Evolutionary conservation across 2,113 vertebrate genomes (phyloP).

Genomic region (Hyla sarda): DNA sequence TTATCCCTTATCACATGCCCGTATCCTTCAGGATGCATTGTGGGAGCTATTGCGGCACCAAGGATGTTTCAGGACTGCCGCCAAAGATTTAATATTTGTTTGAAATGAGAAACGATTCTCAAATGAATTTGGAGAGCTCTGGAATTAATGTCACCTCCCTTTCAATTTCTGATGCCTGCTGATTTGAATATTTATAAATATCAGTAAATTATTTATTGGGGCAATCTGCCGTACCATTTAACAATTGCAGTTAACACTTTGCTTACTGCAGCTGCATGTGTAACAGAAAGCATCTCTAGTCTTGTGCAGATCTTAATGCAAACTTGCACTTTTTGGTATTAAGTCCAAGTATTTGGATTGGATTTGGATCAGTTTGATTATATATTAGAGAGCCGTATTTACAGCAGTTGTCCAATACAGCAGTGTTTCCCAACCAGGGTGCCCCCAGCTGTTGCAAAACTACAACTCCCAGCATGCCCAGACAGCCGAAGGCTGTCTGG

Average conservation of each 20-base stretch:
- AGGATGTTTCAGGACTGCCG: slow-evolving; percentile 66
- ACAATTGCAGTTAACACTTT: slow-evolving; percentile 81
- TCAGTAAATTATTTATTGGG: slow-evolving; percentile 99
- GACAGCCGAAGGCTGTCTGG: too few relatives aligned
- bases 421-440: too few relatives aligned
- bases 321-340: neutral
- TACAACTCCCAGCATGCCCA: too few relatives aligned
- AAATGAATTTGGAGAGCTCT: slow-evolving; percentile 72
- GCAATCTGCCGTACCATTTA: slow-evolving; percentile 97
- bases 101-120: slow-evolving; percentile 75
- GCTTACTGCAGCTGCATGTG: slow-evolving; percentile 54
- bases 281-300: neutral
- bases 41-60: slow-evolving; percentile 24
- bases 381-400: neutral
- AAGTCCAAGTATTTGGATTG: neutral
- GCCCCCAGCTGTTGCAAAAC: too few relatives aligned
- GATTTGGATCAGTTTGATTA: neutral
- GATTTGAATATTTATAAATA: slow-evolving; percentile 99
- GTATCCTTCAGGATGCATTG: slow-evolving; percentile 35
- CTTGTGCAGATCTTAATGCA: neutral
- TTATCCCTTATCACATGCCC: slow-evolving; percentile 8
- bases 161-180: slow-evolving; percentile 84
- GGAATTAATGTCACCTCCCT: slow-evolving; percentile 72
- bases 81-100: slow-evolving; percentile 74
- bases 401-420: too few relatives aligned